Evolutionary conservation across 2,888 invertebrate genomes (phyloP).

Genomic region (Heliconius ethilla): DNA sequence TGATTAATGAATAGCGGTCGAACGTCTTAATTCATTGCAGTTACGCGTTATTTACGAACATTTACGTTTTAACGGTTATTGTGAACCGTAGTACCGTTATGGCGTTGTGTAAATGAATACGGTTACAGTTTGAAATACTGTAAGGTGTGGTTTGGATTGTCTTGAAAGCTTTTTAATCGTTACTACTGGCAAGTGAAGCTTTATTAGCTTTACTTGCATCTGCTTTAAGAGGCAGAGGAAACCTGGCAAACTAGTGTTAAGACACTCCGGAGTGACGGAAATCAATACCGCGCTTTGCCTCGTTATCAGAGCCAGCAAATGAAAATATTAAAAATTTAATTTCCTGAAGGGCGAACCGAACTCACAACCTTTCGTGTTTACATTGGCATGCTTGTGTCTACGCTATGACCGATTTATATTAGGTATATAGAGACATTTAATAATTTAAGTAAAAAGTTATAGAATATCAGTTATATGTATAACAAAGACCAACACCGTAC

Average conservation of each 20-base stretch:
- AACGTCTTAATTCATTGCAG: constrained; percentile 30
- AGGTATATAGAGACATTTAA: neutral
- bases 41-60: constrained; percentile 26
- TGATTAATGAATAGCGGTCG: constrained; percentile 62
- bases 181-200: too few species aligned
- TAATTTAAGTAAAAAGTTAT: neutral
- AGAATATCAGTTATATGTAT: constrained; percentile 6
- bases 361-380: neutral
- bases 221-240: too few species aligned
- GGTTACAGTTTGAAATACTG: constrained; percentile 1
- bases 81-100: neutral
- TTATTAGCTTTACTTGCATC: too few species aligned
- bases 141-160: neutral
- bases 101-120: neutral
- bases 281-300: too few species aligned
- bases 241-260: too few species aligned
- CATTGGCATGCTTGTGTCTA: too few species aligned
- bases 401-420: too few species aligned
- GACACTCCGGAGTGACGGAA: too few species aligned
- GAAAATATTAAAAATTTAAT: neutral
- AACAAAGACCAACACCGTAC: constrained; percentile 2
- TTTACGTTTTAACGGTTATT: constrained; percentile 14
- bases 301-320: too few species aligned
- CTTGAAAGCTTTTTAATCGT: too few species aligned
- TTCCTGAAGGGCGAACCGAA: neutral